These are phyloP conservation scores for Drosophila eohydei DNA, from an alignment of 2,888 invertebrate genomes.

Conservation along the genomic window DNA sequence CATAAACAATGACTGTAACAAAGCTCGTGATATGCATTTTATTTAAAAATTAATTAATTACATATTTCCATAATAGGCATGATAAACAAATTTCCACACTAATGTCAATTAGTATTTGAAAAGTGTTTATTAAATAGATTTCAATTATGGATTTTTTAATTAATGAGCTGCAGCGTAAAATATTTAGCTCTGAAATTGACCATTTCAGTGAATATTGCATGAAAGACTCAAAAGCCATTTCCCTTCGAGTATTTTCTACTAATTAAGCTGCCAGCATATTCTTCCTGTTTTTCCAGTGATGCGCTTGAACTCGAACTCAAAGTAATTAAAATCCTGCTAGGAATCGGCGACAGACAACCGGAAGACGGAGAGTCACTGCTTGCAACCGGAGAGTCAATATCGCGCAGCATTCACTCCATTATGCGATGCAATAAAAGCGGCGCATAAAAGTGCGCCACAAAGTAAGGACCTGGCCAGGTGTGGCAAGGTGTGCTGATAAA, in stretches of 20 bases:
- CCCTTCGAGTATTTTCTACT: constrained; percentile 44
- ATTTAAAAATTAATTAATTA: constrained; percentile 27
- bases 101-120: constrained; percentile 33
- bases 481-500: constrained; percentile 32
- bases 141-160: constrained; percentile 12
- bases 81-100: not conserved
- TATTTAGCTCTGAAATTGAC: not conserved
- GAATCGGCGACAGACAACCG: not conserved
- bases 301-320: constrained; percentile 25
- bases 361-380: not conserved
- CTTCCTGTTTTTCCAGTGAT: constrained; percentile 56
- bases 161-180: constrained; percentile 16
- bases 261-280: constrained; percentile 53
- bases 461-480: constrained; percentile 27
- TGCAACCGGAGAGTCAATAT: constrained; percentile 54
- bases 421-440: constrained; percentile 55
- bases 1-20: constrained; percentile 29
- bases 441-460: constrained; percentile 66
- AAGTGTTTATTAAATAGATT: constrained; percentile 26
- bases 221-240: constrained; percentile 14
- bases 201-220: constrained; percentile 12
- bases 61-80: constrained; percentile 4
- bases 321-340: constrained; percentile 60
- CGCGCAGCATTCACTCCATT: constrained; percentile 60
- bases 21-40: constrained; percentile 12